Base-by-base conservation (phyloP, 2,113 vertebrate species). In the Sinocyclocheilus grahami region DNA sequence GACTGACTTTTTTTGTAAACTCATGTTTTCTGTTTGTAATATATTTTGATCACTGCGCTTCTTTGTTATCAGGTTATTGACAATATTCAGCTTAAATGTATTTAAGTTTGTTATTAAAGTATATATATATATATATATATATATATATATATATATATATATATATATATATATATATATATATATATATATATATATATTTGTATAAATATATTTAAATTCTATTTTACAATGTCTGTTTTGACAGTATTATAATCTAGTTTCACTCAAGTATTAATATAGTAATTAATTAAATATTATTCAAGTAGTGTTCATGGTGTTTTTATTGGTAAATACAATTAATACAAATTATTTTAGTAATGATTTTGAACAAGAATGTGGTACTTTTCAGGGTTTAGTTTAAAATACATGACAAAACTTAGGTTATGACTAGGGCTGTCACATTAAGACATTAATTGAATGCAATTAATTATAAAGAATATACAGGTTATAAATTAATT, bases 51-150 rank as follows among this genome's bases (percentile, higher is more conserved):
- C 30, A 20, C 7, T 4, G 11, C 2, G 10, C 39, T 22, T 74
- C 71, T 74, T 74, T 74, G 71, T 42, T 74, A 42, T 10, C 37
- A n/a, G 37, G 37, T 74, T 74, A 46, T 72, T 72, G 18, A 72
- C 1, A 42, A 72, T 39, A 72, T 42, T 9, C 18, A 1, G 9
- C 69, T 22, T 11, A 72, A 39, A 72, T 42, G 0, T 11, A 42
- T 72, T 42, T 72, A 20, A n/a, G 69, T 72, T 42, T 22, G 69
- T 72, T 12, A 22, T 74, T 72, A 71, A 51, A 42, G 39, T 46
- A 27, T 27, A 27, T 27, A n/a, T n/a, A n/a, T n/a, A n/a, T n/a
- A n/a, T n/a, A n/a, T n/a, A n/a, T n/a, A n/a, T n/a, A n/a, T n/a
- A n/a, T n/a, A n/a, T n/a, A n/a, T n/a, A n/a, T n/a, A n/a, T n/a